phyloP scores from a whole-genome alignment of 2,797 vertebrate genomes.

The Neosilurus mollespiculum region DNA sequence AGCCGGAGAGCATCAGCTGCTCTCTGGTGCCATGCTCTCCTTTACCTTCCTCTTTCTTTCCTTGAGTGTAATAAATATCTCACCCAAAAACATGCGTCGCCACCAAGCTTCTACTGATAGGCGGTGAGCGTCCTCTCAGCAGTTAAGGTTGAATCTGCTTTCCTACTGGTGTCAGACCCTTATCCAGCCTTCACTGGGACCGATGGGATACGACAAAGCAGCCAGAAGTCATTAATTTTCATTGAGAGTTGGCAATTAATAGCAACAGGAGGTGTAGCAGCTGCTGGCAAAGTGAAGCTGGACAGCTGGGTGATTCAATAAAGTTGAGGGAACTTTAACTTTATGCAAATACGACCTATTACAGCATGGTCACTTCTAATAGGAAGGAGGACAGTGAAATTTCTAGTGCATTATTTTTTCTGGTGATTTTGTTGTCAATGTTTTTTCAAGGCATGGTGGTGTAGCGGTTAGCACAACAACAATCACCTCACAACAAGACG shows the following conservation, averaged over 20 bases:
- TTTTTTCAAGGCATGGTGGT: no score
- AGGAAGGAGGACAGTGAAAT: background rate
- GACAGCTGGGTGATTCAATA: background rate
- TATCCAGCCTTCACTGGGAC: slow-evolving; percentile 6
- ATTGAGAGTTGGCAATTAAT: slow-evolving; percentile 19
- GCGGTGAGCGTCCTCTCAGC: background rate
- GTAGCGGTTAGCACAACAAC: no score
- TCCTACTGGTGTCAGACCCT: slow-evolving; percentile 12
- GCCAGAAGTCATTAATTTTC: slow-evolving; percentile 28
- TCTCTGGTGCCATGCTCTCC: slow-evolving; percentile 60
- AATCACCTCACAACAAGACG: no score
- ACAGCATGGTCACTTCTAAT: background rate
- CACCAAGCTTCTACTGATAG: background rate
- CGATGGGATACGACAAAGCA: slow-evolving; percentile 3
- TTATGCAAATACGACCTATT: background rate
- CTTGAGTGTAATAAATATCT: background rate
- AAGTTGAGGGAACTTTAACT: background rate
- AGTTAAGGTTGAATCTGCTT: background rate
- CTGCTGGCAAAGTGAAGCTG: slow-evolving; percentile 10
- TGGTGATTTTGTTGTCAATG: no score
- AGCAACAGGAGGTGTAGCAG: slow-evolving; percentile 23
- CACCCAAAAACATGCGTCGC: background rate
- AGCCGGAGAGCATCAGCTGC: slow-evolving; percentile 66
- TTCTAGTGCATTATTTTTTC: background rate
- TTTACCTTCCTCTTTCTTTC: slow-evolving; percentile 40